These are phyloP conservation scores for Eledona agricola DNA, from an alignment of 2,888 invertebrate species.

Conservation along the genomic window DNA sequence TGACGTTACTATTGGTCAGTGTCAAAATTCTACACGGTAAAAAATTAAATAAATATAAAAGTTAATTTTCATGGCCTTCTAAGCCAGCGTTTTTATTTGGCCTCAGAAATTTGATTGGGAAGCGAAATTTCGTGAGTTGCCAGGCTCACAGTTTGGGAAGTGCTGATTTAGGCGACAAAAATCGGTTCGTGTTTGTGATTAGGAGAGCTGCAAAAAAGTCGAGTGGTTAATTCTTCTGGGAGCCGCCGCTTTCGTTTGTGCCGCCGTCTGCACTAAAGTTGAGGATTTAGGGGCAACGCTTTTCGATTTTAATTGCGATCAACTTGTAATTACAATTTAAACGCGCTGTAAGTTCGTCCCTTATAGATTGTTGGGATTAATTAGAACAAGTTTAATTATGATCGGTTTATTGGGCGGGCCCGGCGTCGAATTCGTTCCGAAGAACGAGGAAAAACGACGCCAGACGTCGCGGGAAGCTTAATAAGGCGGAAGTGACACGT, in stretches of 20 bases:
- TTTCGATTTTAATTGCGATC: slow-evolving; percentile 58
- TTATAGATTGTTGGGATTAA: slow-evolving; percentile 52
- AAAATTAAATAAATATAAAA: no score
- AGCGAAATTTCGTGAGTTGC: no score
- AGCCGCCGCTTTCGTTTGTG: slow-evolving; percentile 37
- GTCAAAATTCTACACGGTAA: no score
- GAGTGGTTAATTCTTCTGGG: slow-evolving; percentile 30
- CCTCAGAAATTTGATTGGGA: no score
- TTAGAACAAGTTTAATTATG: slow-evolving; percentile 54
- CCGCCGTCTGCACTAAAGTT: slow-evolving; percentile 50
- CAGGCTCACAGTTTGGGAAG: no score
- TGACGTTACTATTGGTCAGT: no score
- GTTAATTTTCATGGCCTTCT: no score
- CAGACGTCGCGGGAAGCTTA: slow-evolving; percentile 13
- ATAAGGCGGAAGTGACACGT: slow-evolving; percentile 26
- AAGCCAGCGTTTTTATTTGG: no score
- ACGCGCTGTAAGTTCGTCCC: slow-evolving; percentile 51
- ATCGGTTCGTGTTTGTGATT: no score
- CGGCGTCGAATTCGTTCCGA: slow-evolving; percentile 4
- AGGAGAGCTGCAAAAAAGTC: no score
- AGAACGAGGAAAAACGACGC: not conserved
- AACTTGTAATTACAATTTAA: slow-evolving; percentile 58
- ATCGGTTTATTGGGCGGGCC: slow-evolving; percentile 45
- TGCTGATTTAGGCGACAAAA: no score
- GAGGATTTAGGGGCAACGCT: slow-evolving; percentile 44